These are phyloP conservation scores for Rhagonycha fulva DNA, from an alignment of 2,888 invertebrate genomes.

Conservation along the genomic window DNA sequence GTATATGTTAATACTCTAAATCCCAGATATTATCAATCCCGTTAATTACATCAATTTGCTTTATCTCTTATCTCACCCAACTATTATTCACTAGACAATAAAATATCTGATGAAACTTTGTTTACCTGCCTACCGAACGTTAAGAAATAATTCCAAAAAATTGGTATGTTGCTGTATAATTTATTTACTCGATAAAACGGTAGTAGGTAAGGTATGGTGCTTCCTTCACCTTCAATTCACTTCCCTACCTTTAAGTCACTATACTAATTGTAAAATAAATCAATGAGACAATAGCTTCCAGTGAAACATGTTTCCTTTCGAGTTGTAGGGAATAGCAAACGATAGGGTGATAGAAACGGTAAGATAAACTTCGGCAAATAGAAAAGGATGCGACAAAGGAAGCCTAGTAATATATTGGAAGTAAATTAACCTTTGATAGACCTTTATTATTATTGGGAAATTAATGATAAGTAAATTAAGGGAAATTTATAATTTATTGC, in stretches of 20 bases:
- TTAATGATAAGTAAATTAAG: conserved; percentile 34
- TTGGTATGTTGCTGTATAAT: background rate
- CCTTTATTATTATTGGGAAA: conserved; percentile 34
- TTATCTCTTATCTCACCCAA: background rate
- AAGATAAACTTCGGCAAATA: conserved; percentile 10
- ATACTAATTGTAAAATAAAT: conserved; percentile 33
- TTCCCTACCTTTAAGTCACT: conserved; percentile 25
- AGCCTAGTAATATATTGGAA: conserved; percentile 38
- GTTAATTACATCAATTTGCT: background rate
- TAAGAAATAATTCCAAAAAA: background rate
- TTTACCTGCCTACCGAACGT: background rate
- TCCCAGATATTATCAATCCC: background rate
- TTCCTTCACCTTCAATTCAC: conserved; percentile 24
- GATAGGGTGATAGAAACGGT: conserved; percentile 19
- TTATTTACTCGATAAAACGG: conserved; percentile 5
- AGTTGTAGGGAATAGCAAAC: conserved; percentile 20
- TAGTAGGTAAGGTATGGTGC: conserved; percentile 18
- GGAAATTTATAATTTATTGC: conserved; percentile 25
- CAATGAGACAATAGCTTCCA: conserved; percentile 31
- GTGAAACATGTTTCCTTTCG: conserved; percentile 29
- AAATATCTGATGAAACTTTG: background rate
- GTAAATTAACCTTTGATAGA: conserved; percentile 40
- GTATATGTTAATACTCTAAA: background rate
- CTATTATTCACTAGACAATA: background rate
- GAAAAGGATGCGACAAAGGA: conserved; percentile 23